Conservation (phyloP, 37 sponge, comb jelly and placozoan species). For the Agelas oroides region DNA sequence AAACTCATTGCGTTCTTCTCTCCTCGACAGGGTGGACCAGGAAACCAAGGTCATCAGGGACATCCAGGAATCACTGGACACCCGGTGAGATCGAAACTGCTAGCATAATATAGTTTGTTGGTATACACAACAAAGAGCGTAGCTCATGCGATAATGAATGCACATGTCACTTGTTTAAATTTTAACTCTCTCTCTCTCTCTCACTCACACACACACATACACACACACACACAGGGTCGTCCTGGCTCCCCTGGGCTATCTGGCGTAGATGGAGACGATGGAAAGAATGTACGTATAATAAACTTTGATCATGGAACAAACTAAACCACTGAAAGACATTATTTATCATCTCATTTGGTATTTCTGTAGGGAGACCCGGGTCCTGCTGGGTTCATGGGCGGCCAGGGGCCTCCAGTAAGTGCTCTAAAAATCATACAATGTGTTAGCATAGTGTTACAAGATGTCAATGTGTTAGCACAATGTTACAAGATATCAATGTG, state of each 20-base stretch:
- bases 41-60: slow-evolving; percentile 25
- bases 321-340: neutral
- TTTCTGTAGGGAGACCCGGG: slow-evolving; percentile 12
- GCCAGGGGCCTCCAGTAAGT: slow-evolving; percentile 15
- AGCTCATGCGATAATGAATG: neutral
- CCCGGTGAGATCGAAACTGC: slow-evolving; percentile 15
- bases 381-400: neutral
- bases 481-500: too few relatives aligned
- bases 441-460: neutral
- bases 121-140: too few relatives aligned
- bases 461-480: too few relatives aligned
- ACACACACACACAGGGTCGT: neutral
- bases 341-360: neutral
- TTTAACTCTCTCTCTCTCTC: too few relatives aligned
- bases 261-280: slow-evolving; percentile 18
- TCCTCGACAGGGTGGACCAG: slow-evolving; percentile 34
- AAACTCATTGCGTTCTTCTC: slow-evolving; percentile 1
- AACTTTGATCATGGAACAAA: neutral
- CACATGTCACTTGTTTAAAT: neutral
- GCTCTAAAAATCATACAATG: neutral
- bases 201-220: too few relatives aligned
- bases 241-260: slow-evolving; percentile 36
- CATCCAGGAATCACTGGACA: slow-evolving; percentile 39
- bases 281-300: neutral
- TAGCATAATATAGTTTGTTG: too few relatives aligned